Evolutionary conservation across 2,113 vertebrate genomes (phyloP), one percentile per base, ranked within the genome.

Genomic region (Alectura lathami): DNA sequence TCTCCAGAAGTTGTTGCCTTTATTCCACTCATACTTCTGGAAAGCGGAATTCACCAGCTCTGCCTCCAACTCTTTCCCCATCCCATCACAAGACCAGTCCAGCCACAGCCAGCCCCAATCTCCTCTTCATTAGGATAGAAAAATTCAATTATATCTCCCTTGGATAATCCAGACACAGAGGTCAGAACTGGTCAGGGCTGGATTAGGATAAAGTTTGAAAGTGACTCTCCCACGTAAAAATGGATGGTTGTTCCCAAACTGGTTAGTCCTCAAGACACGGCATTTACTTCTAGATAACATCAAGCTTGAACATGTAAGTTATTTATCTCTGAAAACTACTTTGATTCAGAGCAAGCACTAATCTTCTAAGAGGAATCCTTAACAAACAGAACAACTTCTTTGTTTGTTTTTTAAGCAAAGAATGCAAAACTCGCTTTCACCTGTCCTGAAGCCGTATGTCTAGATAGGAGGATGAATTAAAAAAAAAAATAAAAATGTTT

Each of bases 11-110:
- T 9, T 45, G 9, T 18, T 85, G 20, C 20, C 70, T 87, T 72
- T 3, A 14, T 2, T 47, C 12, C 0, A 0, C n/a, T 67, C 17
- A 63, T 7, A 29, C 3, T 20, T 75, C 42, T 32, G 34, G 38
- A 89, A 84, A 75, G 12, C 16, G 13, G 74, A 24, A 64, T 45
- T 40, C 15, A 62, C 17, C 7, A 18, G 3, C 16, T 26, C 13
- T 15, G 4, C 15, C 66, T 67, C 22, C 57, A 66, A 21, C 24
- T 73, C 11, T 29, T 75, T 75, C 17, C 6, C 14, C 21, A 32
- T 63, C 17, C 18, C 32, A 59, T 5, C 48, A 7, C 24, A 79
- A 4, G 13, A 40, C 12, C 11, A 67, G 56, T 29, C 22, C 66
- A 85, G 56, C 29, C 3, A 8, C 6, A 29, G 18, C 9, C 32